A percentile compares a stretch with the other conserved stretches of the same genome.
Conservation (phyloP, 2,113 vertebrate genomes). For the Turnix velox region DNA sequence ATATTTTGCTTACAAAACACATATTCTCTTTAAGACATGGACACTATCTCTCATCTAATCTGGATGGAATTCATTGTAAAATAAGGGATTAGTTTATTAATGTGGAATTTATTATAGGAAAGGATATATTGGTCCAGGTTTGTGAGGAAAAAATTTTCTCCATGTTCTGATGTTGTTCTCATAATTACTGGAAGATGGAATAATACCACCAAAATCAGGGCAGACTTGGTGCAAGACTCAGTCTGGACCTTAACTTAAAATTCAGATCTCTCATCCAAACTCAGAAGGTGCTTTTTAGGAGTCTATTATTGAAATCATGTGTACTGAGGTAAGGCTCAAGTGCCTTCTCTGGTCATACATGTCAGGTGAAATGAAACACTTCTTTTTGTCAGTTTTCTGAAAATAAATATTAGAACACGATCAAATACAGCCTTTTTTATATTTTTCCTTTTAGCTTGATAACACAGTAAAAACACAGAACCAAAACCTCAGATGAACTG, state of each 20-base stretch:
- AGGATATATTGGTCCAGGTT: neutral
- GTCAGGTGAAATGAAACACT: neutral
- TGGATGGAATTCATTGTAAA: neutral
- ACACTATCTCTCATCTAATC: neutral
- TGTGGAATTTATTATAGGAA: neutral
- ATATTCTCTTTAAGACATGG: neutral
- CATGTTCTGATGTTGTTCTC: neutral
- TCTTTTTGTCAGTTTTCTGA: neutral
- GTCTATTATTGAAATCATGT: neutral
- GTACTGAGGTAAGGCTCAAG: neutral
- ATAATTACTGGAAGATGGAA: neutral
- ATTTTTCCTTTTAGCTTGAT: neutral
- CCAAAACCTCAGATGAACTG: neutral
- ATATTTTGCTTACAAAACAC: neutral
- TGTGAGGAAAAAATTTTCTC: neutral
- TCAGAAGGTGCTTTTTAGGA: neutral
- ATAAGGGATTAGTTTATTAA: neutral
- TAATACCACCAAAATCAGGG: neutral
- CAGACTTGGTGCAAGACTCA: neutral
- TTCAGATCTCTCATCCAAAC: neutral
- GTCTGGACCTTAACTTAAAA: neutral
- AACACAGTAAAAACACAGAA: neutral
- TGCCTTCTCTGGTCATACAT: neutral
- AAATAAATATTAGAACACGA: conserved; percentile 11
- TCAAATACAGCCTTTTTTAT: conserved; percentile 16